Base-by-base conservation (phyloP, 2,113 vertebrate species). In the Irena cyanogastra region DNA sequence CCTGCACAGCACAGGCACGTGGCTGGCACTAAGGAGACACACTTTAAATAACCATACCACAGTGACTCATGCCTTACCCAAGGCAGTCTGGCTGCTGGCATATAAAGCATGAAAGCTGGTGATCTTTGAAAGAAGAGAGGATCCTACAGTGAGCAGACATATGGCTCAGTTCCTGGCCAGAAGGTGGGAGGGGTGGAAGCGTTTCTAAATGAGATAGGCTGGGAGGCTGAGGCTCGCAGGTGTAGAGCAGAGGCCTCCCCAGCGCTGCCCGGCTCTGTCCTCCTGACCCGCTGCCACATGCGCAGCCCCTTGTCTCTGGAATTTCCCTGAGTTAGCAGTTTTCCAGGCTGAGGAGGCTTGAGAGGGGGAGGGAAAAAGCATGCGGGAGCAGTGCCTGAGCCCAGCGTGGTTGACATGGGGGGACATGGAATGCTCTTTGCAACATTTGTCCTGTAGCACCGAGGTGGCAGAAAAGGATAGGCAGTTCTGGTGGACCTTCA, bases 41-140 rank as follows among this genome's bases (percentile, higher is more conserved):
- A 33, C 93, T 93, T 96, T 94, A 96, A 96, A 95, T 95, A 94
- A 92, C 85, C 2, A 6, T 69, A 93, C 45, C 76, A 78, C 52
- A 24, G 19, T 96, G 96, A 97, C 89, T 97, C 96, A 97, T 94
- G 82, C 90, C 54, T 87, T 72, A 91, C 88, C 82, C 76, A 66
- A 71, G 80, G 85, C 79, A 69, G 92, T 86, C 95, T 96, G 94
- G 66, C 90, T 96, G 83, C 86, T 94, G 92, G 93, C 77, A 10
- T 49, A 31, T 13, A 65, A 78, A 90, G 57, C 94, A 85, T 83
- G 89, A 91, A 76, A 47, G 86, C 66, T 52, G 4, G 76, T 91
- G 91, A 94, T 94, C 85, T 78, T 88, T 87, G 94, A 79, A 92
- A 77, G 79, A 64, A 59, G 83, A 93, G 68, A 95, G 71, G 79